A percentile compares a stretch with the other conserved stretches of the same genome.
phyloP scores from a whole-genome alignment of 2,888 invertebrate species.

The Spodoptera exigua region DNA sequence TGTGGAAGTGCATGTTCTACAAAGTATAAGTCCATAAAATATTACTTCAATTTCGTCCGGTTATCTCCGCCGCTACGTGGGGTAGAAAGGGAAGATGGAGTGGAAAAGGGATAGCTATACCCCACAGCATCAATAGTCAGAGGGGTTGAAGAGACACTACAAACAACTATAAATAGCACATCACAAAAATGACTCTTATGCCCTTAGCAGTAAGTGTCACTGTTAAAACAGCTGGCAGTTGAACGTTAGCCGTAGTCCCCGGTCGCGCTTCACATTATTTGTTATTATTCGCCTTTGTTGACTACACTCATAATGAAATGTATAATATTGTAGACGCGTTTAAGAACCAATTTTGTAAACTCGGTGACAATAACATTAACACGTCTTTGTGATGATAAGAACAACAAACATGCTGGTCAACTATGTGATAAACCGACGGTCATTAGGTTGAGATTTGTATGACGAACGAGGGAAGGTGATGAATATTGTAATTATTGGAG shows the following conservation, averaged over 20 bases:
- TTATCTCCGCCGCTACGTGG: slow-evolving; percentile 32
- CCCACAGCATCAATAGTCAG: slow-evolving; percentile 57
- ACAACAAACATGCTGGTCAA: slow-evolving; percentile 32
- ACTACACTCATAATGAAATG: slow-evolving; percentile 46
- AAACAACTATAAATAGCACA: slow-evolving; percentile 32
- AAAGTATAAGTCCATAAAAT: slow-evolving; percentile 53
- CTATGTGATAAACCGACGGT: slow-evolving; percentile 32
- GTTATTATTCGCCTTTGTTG: slow-evolving; percentile 59
- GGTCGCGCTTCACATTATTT: slow-evolving; percentile 52
- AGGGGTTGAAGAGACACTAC: slow-evolving; percentile 47
- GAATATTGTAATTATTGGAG: slow-evolving; percentile 16
- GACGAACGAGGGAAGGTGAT: slow-evolving; percentile 13
- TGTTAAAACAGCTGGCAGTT: slow-evolving; percentile 30
- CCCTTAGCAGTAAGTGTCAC: slow-evolving; percentile 26
- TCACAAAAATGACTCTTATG: slow-evolving; percentile 35
- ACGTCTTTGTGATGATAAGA: slow-evolving; percentile 44
- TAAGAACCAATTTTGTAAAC: slow-evolving; percentile 40
- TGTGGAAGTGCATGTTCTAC: slow-evolving; percentile 51
- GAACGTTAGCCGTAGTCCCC: slow-evolving; percentile 29
- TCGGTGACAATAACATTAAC: slow-evolving; percentile 44
- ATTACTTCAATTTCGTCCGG: slow-evolving; percentile 47
- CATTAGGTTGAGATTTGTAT: slow-evolving; percentile 18
- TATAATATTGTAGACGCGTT: slow-evolving; percentile 46
- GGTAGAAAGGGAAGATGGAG: slow-evolving; percentile 50
- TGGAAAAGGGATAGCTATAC: slow-evolving; percentile 58